phyloP scores from a whole-genome alignment of 92 coral and sea anemone genomes.

The Zoanthus gigantus region DNA sequence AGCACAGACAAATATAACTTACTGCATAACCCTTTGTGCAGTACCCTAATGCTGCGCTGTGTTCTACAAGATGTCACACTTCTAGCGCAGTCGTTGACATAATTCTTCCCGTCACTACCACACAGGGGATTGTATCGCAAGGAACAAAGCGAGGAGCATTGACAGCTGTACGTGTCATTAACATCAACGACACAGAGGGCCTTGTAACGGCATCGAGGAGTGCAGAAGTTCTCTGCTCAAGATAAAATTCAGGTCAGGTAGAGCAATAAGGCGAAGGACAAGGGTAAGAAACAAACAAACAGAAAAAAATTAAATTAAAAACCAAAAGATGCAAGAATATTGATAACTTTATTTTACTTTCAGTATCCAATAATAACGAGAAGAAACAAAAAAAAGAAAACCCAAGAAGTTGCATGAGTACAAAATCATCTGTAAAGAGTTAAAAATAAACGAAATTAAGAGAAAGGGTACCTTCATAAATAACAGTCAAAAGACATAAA shows the following conservation, averaged over 20 bases:
- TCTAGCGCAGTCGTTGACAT: constrained; percentile 80
- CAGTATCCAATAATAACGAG: no score
- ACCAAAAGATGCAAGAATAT: neutral
- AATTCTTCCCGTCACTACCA: constrained; percentile 77
- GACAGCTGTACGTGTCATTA: neutral
- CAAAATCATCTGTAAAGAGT: neutral
- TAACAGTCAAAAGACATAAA: no score
- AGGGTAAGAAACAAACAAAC: no score
- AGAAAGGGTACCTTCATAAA: no score
- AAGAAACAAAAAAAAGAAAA: neutral
- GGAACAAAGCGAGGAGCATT: constrained; percentile 18
- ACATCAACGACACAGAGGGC: constrained; percentile 1
- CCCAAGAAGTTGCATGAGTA: neutral
- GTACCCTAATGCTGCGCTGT: constrained; percentile 42
- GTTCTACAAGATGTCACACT: constrained; percentile 76
- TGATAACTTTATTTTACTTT: no score
- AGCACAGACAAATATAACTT: neutral
- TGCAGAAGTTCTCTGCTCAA: constrained; percentile 16
- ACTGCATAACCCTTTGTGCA: constrained; percentile 35
- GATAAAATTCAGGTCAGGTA: neutral
- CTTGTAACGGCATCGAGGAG: constrained; percentile 36
- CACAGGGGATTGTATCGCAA: constrained; percentile 68
- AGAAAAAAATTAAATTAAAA: neutral
- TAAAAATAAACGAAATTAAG: neutral
- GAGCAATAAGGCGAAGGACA: neutral